Conservation (phyloP, 2,113 vertebrate genomes). For the Amia ocellicauda region DNA sequence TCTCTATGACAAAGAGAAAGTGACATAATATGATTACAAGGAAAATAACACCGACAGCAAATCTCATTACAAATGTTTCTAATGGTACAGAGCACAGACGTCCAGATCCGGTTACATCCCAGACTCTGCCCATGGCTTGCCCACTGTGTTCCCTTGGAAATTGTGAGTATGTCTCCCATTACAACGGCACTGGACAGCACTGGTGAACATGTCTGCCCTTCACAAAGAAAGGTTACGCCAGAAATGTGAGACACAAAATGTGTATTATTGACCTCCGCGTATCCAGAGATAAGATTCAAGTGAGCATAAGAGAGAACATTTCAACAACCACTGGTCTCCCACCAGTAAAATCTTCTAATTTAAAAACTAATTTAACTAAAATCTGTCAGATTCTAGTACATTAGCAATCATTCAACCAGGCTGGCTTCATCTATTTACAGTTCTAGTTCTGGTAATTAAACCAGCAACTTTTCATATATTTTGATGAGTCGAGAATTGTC, state of each 20-base stretch:
- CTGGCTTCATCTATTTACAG: no score
- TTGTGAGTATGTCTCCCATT: neutral
- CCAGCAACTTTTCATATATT: no score
- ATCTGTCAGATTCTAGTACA: no score
- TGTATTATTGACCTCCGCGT: neutral
- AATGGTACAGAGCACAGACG: neutral
- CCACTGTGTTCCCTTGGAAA: neutral
- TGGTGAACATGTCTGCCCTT: neutral
- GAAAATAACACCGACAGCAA: neutral
- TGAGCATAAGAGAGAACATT: neutral
- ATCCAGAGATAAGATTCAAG: neutral
- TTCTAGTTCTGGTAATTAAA: no score
- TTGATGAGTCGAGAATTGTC: no score
- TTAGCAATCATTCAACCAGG: no score
- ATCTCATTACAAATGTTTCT: neutral
- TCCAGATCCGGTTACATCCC: neutral
- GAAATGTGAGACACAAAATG: neutral
- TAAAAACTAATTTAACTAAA: no score
- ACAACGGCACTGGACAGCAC: neutral
- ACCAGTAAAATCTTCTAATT: no score
- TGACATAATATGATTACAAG: no score
- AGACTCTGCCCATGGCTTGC: neutral
- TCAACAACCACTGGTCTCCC: no score
- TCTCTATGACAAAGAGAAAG: no score
- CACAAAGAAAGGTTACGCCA: neutral